A percentile compares a stretch with the other conserved stretches of the same genome.
Conservation (phyloP, 2,888 invertebrate species). For the Brenthis daphne region DNA sequence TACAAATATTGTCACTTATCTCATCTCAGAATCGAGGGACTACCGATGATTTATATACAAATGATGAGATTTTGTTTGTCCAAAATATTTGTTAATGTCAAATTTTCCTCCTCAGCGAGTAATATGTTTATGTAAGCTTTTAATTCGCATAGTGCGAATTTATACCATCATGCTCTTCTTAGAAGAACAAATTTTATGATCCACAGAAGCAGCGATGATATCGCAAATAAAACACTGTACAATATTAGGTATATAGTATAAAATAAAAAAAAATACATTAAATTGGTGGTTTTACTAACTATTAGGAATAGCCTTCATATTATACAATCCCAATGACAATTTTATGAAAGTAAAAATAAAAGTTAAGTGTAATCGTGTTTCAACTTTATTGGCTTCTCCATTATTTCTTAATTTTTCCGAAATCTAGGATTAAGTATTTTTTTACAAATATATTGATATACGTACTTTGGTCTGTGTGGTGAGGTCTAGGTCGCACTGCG, state of each 20-base stretch:
- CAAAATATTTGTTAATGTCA: slow-evolving; percentile 23
- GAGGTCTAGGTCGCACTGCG: slow-evolving; percentile 94
- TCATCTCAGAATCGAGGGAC: slow-evolving; percentile 1
- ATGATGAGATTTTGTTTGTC: slow-evolving; percentile 26
- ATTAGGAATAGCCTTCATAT: too few relatives aligned
- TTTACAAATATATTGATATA: background rate
- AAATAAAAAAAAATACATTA: too few relatives aligned
- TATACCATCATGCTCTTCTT: background rate
- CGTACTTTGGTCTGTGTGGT: slow-evolving; percentile 91
- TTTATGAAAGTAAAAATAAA: too few relatives aligned
- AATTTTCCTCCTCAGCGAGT: slow-evolving; percentile 29
- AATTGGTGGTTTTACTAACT: too few relatives aligned
- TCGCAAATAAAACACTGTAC: too few relatives aligned
- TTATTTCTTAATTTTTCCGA: background rate
- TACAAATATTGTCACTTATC: background rate
- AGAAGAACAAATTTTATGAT: too few relatives aligned
- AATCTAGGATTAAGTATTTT: too few relatives aligned
- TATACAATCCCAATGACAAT: too few relatives aligned
- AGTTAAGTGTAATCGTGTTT: too few relatives aligned
- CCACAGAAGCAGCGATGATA: too few relatives aligned
- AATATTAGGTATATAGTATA: too few relatives aligned
- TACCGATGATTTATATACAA: slow-evolving; percentile 10
- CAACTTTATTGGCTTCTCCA: background rate
- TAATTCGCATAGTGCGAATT: slow-evolving; percentile 28
- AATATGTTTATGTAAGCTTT: slow-evolving; percentile 13